phyloP scores from a whole-genome alignment of 2,888 invertebrate genomes.

The Brenthis hecate region DNA sequence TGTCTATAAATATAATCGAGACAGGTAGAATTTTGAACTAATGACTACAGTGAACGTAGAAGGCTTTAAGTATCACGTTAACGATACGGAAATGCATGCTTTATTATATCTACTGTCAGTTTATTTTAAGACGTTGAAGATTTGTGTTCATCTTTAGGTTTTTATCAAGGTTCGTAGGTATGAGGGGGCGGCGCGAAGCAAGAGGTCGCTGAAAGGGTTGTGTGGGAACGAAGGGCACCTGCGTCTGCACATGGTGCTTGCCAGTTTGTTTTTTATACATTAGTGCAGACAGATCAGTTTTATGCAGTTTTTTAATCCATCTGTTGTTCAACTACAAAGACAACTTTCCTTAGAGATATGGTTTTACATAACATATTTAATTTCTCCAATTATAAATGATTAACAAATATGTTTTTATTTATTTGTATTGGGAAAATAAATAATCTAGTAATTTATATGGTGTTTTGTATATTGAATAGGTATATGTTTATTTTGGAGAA shows the following conservation, averaged over 20 bases:
- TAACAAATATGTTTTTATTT: too few relatives aligned
- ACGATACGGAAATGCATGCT: conserved; percentile 37
- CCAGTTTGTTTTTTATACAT: conserved; percentile 73
- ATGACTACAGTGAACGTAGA: conserved; percentile 51
- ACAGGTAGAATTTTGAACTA: conserved; percentile 80
- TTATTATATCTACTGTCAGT: conserved; percentile 34
- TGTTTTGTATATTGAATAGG: too few relatives aligned
- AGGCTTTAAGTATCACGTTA: conserved; percentile 45
- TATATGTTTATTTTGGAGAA: too few relatives aligned
- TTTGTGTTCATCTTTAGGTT: conserved; percentile 48
- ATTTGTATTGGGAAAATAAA: too few relatives aligned
- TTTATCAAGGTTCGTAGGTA: conserved; percentile 62
- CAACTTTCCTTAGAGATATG: neutral
- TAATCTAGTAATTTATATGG: too few relatives aligned
- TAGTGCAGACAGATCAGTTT: conserved; percentile 73
- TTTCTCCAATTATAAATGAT: neutral
- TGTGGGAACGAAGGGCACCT: conserved; percentile 83
- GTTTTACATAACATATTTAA: neutral
- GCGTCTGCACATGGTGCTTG: conserved; percentile 80
- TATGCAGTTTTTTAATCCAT: conserved; percentile 76
- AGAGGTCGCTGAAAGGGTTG: conserved; percentile 79
- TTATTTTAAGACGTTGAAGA: conserved; percentile 44
- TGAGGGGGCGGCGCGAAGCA: conserved; percentile 57
- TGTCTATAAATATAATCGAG: conserved; percentile 77
- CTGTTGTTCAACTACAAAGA: conserved; percentile 45